These are phyloP conservation scores for Pangasius mekongensis DNA, from an alignment of 2,797 vertebrate genomes.

Conservation along the genomic window DNA sequence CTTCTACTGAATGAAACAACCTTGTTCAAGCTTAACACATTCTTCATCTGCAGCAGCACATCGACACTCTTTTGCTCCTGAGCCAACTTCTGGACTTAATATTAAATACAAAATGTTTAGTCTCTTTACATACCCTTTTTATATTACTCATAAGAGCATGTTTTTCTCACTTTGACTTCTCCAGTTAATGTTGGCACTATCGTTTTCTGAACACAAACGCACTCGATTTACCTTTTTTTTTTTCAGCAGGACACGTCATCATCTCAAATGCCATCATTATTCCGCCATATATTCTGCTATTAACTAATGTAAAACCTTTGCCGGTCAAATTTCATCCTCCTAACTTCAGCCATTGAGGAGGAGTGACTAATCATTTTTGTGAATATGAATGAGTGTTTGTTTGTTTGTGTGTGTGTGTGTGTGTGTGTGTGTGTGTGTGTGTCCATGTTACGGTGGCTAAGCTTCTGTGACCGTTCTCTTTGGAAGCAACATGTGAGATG, in stretches of 20 bases:
- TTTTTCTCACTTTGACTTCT: constrained; percentile 9
- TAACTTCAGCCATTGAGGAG: constrained; percentile 60
- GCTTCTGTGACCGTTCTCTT: constrained; percentile 66
- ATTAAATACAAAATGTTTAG: background rate
- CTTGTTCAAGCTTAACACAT: constrained; percentile 22
- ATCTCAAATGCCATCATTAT: constrained; percentile 68
- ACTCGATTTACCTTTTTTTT: constrained; percentile 30
- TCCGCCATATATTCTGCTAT: constrained; percentile 57
- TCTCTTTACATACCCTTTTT: constrained; percentile 7
- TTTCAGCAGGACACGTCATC: constrained; percentile 28
- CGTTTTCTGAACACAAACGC: constrained; percentile 50
- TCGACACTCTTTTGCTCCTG: constrained; percentile 6
- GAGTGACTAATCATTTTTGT: constrained; percentile 59
- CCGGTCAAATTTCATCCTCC: constrained; percentile 71
- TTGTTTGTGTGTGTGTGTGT: constrained; percentile 22
- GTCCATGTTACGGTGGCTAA: constrained; percentile 62
- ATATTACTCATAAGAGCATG: constrained; percentile 20
- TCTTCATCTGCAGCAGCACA: background rate
- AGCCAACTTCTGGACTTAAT: constrained; percentile 17
- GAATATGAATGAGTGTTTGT: constrained; percentile 52
- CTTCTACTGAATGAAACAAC: constrained; percentile 21
- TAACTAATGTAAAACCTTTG: constrained; percentile 60
- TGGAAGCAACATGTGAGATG: constrained; percentile 63
- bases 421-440: constrained; percentile 60
- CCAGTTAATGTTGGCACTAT: constrained; percentile 29